Evolutionary conservation across 2,797 vertebrate species (phyloP).

Genomic region (Ctenopoma kingsleyae): DNA sequence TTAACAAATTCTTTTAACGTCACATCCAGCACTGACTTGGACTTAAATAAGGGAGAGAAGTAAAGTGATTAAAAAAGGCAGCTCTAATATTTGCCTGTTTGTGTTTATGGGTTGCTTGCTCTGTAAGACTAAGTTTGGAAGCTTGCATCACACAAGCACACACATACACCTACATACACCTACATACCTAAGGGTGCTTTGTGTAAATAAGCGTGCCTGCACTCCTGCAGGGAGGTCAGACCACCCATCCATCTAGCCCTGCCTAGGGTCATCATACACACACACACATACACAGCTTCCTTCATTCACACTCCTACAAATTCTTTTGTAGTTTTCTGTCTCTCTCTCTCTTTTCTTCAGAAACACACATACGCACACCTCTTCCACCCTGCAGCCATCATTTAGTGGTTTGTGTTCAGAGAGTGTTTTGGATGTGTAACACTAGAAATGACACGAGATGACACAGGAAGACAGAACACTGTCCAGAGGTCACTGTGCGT

Average conservation of each 20-base stretch:
- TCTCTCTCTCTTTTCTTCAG: conserved; percentile 22
- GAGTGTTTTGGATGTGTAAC: conserved; percentile 86
- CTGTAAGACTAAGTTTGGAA: conserved; percentile 39
- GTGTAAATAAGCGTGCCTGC: conserved; percentile 87
- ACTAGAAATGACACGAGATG: conserved; percentile 73
- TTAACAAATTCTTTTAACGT: background rate
- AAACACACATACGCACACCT: conserved; percentile 32
- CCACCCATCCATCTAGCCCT: conserved; percentile 83
- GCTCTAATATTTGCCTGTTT: conserved; percentile 4
- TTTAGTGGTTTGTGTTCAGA: conserved; percentile 86
- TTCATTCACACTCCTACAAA: conserved; percentile 46
- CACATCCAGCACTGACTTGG: too few species aligned
- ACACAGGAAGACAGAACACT: conserved; percentile 83
- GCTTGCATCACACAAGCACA: conserved; percentile 32
- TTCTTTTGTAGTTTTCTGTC: conserved; percentile 36
- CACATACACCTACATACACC: conserved; percentile 43
- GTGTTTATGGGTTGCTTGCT: conserved; percentile 18
- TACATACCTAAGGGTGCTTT: conserved; percentile 85
- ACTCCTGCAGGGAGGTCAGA: conserved; percentile 78
- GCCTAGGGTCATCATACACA: conserved; percentile 80
- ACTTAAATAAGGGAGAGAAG: background rate
- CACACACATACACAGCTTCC: conserved; percentile 39
- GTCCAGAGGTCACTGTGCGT: conserved; percentile 80
- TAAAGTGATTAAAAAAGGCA: background rate
- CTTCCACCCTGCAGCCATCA: conserved; percentile 80